These are phyloP conservation scores for Podarcis siculus DNA, from an alignment of 2,797 vertebrate species.

Conservation along the genomic window DNA sequence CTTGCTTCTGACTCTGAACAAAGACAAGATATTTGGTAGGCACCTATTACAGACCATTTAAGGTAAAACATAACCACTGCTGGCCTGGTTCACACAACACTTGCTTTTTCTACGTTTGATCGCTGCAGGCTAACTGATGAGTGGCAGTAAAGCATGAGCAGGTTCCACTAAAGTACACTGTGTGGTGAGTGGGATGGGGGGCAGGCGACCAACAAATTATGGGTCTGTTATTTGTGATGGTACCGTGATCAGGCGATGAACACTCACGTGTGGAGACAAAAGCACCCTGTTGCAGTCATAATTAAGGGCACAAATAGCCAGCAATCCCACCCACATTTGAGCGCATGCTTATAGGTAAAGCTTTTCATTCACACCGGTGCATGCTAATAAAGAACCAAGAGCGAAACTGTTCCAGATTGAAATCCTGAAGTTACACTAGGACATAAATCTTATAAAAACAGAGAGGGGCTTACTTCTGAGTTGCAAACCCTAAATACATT, in stretches of 20 bases:
- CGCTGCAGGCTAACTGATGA: not conserved
- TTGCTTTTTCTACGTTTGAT: not conserved
- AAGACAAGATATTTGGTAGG: not conserved
- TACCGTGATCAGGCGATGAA: not conserved
- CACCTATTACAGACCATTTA: not conserved
- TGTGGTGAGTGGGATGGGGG: no score
- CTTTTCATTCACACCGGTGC: not conserved
- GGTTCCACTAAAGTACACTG: not conserved
- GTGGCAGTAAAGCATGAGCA: not conserved
- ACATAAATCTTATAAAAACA: not conserved
- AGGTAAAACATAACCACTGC: not conserved
- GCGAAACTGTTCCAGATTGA: not conserved
- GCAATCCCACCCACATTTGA: not conserved
- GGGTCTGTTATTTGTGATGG: not conserved
- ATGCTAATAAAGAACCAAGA: not conserved
- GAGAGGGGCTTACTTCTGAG: not conserved
- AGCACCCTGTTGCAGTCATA: not conserved
- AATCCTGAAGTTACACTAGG: not conserved
- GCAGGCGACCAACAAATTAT: not conserved
- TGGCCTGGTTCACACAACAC: not conserved
- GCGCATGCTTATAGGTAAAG: not conserved
- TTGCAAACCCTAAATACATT: not conserved
- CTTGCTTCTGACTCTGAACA: not conserved
- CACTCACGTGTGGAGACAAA: not conserved
- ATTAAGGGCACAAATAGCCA: not conserved